Conservation (phyloP, 1,140 invertebrate genomes). For the Eubasilissa regina region DNA sequence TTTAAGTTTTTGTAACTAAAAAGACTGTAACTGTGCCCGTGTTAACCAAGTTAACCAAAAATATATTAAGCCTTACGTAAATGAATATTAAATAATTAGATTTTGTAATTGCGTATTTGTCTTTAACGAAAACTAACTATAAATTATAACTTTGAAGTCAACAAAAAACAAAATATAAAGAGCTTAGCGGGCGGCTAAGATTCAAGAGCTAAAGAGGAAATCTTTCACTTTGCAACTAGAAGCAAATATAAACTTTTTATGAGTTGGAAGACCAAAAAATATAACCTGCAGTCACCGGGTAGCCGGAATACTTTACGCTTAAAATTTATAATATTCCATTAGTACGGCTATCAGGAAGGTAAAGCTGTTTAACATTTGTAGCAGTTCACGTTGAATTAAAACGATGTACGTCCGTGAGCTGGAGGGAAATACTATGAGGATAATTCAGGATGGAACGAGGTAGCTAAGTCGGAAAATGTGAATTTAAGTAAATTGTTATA, state of each 20-base stretch:
- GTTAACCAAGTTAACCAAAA: too few species aligned
- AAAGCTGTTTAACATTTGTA: constrained; percentile 59
- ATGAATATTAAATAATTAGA: too few species aligned
- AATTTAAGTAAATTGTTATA: too few species aligned
- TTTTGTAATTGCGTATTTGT: too few species aligned
- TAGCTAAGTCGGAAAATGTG: too few species aligned
- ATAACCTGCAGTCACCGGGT: not conserved
- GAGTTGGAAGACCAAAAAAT: constrained; percentile 2
- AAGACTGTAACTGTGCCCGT: too few species aligned
- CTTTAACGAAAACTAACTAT: too few species aligned
- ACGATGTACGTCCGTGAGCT: constrained; percentile 44
- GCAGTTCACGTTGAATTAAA: constrained; percentile 54
- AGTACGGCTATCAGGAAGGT: constrained; percentile 53
- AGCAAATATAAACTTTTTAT: not conserved
- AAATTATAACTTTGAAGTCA: too few species aligned
- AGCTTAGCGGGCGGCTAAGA: not conserved
- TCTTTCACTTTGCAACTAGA: constrained; percentile 9
- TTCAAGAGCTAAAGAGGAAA: not conserved
- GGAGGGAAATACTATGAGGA: constrained; percentile 44
- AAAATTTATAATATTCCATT: constrained; percentile 57
- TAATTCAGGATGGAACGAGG: constrained; percentile 35
- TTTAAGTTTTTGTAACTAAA: too few species aligned
- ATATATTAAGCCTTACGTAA: too few species aligned
- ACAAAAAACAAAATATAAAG: too few species aligned
- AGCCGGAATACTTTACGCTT: constrained; percentile 36